A percentile compares a stretch with the other conserved stretches of the same genome.
Evolutionary conservation across 2,888 invertebrate species (phyloP).

Genomic region (Mechanitis messenoides): DNA sequence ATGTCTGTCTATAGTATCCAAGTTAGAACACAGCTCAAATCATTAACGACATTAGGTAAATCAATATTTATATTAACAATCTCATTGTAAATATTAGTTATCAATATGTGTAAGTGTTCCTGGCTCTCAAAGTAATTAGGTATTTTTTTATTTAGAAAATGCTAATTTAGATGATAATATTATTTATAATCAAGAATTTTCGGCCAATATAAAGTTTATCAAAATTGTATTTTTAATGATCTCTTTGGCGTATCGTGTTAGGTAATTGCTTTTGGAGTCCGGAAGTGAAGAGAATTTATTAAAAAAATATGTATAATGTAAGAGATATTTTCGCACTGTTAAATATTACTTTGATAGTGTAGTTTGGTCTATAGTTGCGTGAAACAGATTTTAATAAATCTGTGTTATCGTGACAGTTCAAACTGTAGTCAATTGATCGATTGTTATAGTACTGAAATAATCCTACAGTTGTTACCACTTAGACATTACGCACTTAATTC

Average conservation of each 20-base stretch:
- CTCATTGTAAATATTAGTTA: slow-evolving; percentile 73
- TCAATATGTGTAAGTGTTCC: slow-evolving; percentile 67
- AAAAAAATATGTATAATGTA: slow-evolving; percentile 61
- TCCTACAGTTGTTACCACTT: slow-evolving; percentile 65
- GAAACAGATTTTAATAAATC: slow-evolving; percentile 9
- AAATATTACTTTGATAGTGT: slow-evolving; percentile 55
- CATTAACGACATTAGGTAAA: slow-evolving; percentile 72
- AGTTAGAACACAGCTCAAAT: slow-evolving; percentile 63
- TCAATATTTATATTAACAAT: slow-evolving; percentile 69
- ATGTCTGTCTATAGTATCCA: too few species aligned
- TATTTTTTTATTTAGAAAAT: slow-evolving; percentile 60
- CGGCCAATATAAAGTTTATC: slow-evolving; percentile 72
- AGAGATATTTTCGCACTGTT: slow-evolving; percentile 76
- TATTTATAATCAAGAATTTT: slow-evolving; percentile 63
- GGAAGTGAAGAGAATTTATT: slow-evolving; percentile 74
- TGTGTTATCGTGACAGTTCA: background rate
- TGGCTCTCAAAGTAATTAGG: slow-evolving; percentile 76
- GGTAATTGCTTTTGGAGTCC: slow-evolving; percentile 75
- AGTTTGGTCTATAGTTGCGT: slow-evolving; percentile 26
- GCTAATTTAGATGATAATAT: slow-evolving; percentile 51
- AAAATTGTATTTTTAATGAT: slow-evolving; percentile 76
- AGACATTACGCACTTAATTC: slow-evolving; percentile 34
- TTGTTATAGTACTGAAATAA: slow-evolving; percentile 41
- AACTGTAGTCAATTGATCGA: slow-evolving; percentile 19
- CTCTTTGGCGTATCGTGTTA: slow-evolving; percentile 70